These are phyloP conservation scores for Gymnosoma rotundatum DNA, from an alignment of 2,888 invertebrate genomes.

Conservation along the genomic window DNA sequence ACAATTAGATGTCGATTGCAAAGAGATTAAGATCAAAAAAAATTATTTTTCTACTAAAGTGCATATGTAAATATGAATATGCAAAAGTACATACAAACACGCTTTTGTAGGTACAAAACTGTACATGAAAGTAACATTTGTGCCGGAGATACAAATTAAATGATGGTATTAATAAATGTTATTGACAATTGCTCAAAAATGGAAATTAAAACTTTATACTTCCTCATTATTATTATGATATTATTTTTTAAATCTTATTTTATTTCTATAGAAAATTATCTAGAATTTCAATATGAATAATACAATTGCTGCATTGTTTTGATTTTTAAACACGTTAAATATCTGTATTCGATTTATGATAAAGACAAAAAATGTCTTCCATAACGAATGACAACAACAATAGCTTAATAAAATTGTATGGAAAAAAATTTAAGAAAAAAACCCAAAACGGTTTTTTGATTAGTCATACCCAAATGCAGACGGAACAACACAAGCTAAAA, in stretches of 20 bases:
- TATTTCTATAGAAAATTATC: not conserved
- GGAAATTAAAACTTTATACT: too few relatives aligned
- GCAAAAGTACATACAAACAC: too few relatives aligned
- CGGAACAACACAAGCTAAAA: not conserved
- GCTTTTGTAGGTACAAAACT: not conserved
- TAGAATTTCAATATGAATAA: not conserved
- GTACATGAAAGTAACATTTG: not conserved
- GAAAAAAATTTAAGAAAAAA: constrained; percentile 27
- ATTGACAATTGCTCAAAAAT: constrained; percentile 9
- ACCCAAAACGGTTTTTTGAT: constrained; percentile 53
- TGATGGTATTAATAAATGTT: not conserved
- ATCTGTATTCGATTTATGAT: not conserved
- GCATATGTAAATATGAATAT: too few relatives aligned
- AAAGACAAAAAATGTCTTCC: not conserved
- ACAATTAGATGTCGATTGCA: too few relatives aligned
- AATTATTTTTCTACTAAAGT: too few relatives aligned
- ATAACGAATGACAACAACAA: constrained; percentile 20
- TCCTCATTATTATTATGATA: too few relatives aligned
- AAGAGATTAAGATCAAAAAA: too few relatives aligned
- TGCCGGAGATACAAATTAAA: not conserved
- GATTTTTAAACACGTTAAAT: not conserved
- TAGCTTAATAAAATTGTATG: not conserved
- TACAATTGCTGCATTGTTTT: not conserved
- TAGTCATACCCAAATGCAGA: constrained; percentile 58
- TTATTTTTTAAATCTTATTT: not conserved